Evolutionary conservation across 2,888 invertebrate species (phyloP), one percentile per base, ranked within the genome.

Genomic region (Diabrotica balteata): DNA sequence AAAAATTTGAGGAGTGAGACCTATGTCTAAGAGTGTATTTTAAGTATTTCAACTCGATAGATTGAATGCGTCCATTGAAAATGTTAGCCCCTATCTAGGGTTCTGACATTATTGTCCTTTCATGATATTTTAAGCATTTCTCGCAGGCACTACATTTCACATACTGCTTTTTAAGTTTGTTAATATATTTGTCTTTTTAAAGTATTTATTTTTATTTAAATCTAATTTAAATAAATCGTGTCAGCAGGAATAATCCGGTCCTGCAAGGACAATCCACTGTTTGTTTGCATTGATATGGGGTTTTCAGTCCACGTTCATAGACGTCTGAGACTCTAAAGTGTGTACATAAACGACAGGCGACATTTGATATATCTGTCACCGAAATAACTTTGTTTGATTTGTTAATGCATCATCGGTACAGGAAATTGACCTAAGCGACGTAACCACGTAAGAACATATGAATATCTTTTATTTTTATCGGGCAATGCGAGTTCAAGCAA

Each of bases 381-480:
- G 7, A 47, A 8, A 47, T 47, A 47, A 47, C 47, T 47, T 47
- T 47, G 47, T 47, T 47, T 47, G 47, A 47, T 47, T 47, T 47
- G 47, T 47, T 47, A 47, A 47, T 47, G 47, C 47, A 47, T 47
- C 47, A 47, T 47, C 47, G 9, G 8, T 47, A 47, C 47, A 47
- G 47, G 47, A 47, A 47, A 47, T 47, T 47, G 47, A 47, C 47
- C 47, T 47, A 47, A 8, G 10, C 10, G 47, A 47, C 47, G 10
- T 47, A 47, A 9, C 10, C 47, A 47, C 47, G 10, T 9, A 8
- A 47, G 10, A 47, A 47, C 47, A 47, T 47, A 47, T 47, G 47
- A 47, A 47, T 47, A 47, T 10, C 8, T 47, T 9, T 47, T 47
- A 32, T 32, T 32, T 32, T 32, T 32, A 32, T 32, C 32, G 32